A percentile compares a stretch with the other conserved stretches of the same genome.
Evolutionary conservation across 2,113 vertebrate species (phyloP).

Genomic region (Rhinolophus ferrumequinum): DNA sequence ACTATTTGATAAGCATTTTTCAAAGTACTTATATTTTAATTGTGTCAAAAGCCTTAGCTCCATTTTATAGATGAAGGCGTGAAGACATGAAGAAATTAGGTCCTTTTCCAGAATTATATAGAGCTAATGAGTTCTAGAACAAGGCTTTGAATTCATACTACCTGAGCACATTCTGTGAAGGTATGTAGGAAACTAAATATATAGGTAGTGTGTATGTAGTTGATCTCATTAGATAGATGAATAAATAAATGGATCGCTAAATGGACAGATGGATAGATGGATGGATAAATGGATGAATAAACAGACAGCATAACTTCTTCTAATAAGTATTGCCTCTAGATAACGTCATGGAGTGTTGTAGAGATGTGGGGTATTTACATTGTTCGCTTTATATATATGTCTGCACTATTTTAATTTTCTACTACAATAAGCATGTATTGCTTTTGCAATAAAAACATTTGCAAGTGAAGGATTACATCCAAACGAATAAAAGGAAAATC

Average conservation of each 20-base stretch:
- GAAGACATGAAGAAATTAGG: background rate
- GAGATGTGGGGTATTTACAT: background rate
- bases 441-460: slow-evolving; percentile 44
- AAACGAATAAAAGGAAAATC: background rate
- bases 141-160: background rate
- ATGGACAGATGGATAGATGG: background rate
- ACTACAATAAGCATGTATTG: background rate
- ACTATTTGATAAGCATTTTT: background rate
- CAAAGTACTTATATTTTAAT: background rate
- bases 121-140: background rate
- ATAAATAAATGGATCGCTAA: background rate
- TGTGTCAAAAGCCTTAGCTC: background rate
- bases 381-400: slow-evolving; percentile 10
- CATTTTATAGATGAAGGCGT: background rate
- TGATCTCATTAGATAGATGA: background rate
- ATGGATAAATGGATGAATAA: background rate
- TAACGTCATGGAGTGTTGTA: background rate
- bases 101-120: slow-evolving; percentile 12
- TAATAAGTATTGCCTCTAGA: background rate
- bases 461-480: background rate
- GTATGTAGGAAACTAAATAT: background rate
- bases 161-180: background rate
- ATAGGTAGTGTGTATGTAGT: background rate
- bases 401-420: slow-evolving; percentile 18
- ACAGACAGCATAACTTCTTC: background rate